Evolutionary conservation across 2,113 vertebrate species (phyloP).

Genomic region (Rhabdomys dilectus): DNA sequence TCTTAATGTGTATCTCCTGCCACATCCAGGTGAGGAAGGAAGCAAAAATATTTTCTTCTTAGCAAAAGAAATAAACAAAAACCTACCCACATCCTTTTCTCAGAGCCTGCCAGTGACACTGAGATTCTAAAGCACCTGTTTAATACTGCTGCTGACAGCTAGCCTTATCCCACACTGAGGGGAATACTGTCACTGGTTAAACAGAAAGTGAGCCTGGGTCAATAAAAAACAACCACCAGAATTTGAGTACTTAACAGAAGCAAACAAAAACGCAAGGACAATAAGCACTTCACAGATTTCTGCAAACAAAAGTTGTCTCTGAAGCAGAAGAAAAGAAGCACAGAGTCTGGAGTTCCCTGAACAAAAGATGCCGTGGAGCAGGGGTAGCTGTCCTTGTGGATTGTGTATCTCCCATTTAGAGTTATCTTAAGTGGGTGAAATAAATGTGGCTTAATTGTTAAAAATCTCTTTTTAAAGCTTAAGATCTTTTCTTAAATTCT

Average conservation of each 20-base stretch:
- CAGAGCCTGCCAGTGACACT: background rate
- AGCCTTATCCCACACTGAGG: slow-evolving; percentile 26
- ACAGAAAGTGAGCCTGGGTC: slow-evolving; percentile 37
- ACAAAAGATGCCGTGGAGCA: background rate
- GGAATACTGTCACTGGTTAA: slow-evolving; percentile 10
- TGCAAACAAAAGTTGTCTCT: slow-evolving; percentile 8
- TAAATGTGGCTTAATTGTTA: slow-evolving; percentile 53
- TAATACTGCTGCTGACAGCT: slow-evolving; percentile 24
- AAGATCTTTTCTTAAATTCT: no score
- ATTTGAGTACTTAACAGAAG: slow-evolving; percentile 31
- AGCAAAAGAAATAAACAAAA: background rate
- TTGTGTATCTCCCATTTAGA: background rate
- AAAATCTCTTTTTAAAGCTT: no score
- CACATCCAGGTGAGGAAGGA: background rate
- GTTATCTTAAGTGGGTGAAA: slow-evolving; percentile 34
- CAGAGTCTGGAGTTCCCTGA: background rate
- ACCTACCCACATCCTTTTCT: background rate
- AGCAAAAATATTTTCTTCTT: background rate
- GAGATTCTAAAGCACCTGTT: slow-evolving; percentile 50
- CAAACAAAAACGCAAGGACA: background rate
- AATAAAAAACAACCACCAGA: slow-evolving; percentile 30
- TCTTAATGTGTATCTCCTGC: background rate
- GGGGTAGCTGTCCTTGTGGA: background rate
- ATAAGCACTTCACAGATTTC: background rate
- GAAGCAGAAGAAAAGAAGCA: slow-evolving; percentile 26